A percentile compares a stretch with the other conserved stretches of the same genome.
Evolutionary conservation across 2,888 invertebrate species (phyloP).

Genomic region (Ormyrus labotus): DNA sequence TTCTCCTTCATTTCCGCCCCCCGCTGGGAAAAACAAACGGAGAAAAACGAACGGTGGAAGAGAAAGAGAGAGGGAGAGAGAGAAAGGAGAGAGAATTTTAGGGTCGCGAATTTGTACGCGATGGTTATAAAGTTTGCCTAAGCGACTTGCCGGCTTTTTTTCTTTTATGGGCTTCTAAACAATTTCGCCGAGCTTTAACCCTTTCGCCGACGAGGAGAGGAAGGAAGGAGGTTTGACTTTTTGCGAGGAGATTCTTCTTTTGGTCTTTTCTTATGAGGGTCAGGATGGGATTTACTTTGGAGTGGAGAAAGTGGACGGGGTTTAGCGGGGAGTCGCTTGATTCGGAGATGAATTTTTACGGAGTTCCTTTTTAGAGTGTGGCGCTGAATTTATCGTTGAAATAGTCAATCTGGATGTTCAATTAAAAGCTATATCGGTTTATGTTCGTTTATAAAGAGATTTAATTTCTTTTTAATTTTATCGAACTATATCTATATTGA

Average conservation of each 20-base stretch:
- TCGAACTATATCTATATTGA: too few species aligned
- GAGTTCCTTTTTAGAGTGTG: too few species aligned
- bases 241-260: not conserved
- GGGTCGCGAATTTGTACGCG: constrained; percentile 1
- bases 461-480: too few species aligned
- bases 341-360: too few species aligned
- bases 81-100: constrained; percentile 27
- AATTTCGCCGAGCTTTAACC: constrained; percentile 8
- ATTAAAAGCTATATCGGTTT: too few species aligned
- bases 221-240: not conserved
- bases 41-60: constrained; percentile 42
- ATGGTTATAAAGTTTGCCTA: constrained; percentile 25
- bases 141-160: not conserved
- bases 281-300: not conserved
- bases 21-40: constrained; percentile 48
- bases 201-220: not conserved
- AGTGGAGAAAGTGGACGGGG: not conserved
- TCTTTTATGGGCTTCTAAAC: constrained; percentile 37
- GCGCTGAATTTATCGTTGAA: too few species aligned
- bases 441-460: too few species aligned
- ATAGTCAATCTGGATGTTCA: too few species aligned
- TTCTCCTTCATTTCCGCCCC: constrained; percentile 55
- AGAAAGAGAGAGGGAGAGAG: constrained; percentile 9
- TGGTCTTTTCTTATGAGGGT: not conserved
- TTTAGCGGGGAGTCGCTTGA: too few species aligned